phyloP scores from a whole-genome alignment of 1,140 invertebrate species.

The Chrysopa pallens region DNA sequence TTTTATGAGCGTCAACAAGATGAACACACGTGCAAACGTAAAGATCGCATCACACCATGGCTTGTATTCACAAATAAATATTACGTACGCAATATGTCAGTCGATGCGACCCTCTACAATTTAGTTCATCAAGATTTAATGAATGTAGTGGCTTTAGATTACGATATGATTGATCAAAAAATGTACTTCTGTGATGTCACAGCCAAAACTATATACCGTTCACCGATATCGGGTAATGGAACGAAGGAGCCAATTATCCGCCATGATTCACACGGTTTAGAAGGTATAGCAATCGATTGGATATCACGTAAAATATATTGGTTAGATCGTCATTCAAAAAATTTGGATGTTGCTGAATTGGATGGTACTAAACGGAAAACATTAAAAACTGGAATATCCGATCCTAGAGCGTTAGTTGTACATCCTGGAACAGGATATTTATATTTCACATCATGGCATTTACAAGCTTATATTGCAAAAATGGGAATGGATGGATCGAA shows the following conservation, averaged over 20 bases:
- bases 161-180: constrained; percentile 65
- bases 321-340: constrained; percentile 90
- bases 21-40: constrained; percentile 77
- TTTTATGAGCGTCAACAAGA: constrained; percentile 79
- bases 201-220: constrained; percentile 77
- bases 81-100: constrained; percentile 89
- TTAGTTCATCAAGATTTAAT: constrained; percentile 87
- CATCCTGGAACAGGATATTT: constrained; percentile 89
- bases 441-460: constrained; percentile 92
- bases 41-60: constrained; percentile 72
- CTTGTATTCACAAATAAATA: constrained; percentile 96
- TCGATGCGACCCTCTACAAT: constrained; percentile 69
- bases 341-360: constrained; percentile 80
- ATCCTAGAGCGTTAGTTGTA: constrained; percentile 85
- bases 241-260: constrained; percentile 69
- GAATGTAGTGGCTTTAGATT: constrained; percentile 92
- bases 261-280: constrained; percentile 85
- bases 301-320: constrained; percentile 91
- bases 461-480: constrained; percentile 93
- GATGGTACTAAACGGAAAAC: constrained; percentile 85
- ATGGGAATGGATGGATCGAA: constrained; percentile 94
- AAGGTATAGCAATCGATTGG: constrained; percentile 97
- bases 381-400: constrained; percentile 67
- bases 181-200: constrained; percentile 92
- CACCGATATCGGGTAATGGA: constrained; percentile 28